phyloP scores from a whole-genome alignment of 2,797 vertebrate genomes.

The Graptemys geographica region DNA sequence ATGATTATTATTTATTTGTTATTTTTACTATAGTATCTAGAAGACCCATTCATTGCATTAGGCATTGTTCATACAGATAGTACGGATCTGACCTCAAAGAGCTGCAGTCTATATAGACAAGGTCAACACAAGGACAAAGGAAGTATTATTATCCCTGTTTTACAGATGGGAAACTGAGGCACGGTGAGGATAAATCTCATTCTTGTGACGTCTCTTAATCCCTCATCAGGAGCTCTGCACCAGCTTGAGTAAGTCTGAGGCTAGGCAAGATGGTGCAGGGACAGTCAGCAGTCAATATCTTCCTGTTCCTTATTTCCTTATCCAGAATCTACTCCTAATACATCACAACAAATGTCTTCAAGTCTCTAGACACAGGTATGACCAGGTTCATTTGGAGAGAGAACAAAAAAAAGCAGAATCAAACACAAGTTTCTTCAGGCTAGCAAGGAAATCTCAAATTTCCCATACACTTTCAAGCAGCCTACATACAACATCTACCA shows the following conservation, averaged over 20 bases:
- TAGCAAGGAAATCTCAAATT: neutral
- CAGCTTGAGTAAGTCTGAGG: neutral
- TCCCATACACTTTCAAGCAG: rapidly evolving
- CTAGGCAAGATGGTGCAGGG: neutral
- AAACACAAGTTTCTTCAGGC: neutral
- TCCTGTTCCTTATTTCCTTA: neutral
- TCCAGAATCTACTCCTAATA: neutral
- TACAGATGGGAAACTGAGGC: neutral
- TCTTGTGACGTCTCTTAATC: neutral
- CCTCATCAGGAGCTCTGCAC: neutral
- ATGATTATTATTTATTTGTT: neutral
- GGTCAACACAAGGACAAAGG: neutral
- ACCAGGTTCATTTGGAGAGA: neutral
- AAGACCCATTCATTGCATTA: neutral
- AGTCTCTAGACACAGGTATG: neutral
- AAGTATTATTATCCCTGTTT: neutral
- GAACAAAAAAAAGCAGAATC: neutral
- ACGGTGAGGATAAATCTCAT: rapidly evolving
- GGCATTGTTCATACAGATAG: neutral
- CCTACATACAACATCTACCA: neutral
- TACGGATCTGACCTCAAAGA: neutral
- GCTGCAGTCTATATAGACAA: neutral
- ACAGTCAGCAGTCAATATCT: neutral
- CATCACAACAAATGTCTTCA: neutral
- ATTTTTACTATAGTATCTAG: neutral